phyloP scores from a whole-genome alignment of 2,113 vertebrate genomes.

The Phoxinus phoxinus region DNA sequence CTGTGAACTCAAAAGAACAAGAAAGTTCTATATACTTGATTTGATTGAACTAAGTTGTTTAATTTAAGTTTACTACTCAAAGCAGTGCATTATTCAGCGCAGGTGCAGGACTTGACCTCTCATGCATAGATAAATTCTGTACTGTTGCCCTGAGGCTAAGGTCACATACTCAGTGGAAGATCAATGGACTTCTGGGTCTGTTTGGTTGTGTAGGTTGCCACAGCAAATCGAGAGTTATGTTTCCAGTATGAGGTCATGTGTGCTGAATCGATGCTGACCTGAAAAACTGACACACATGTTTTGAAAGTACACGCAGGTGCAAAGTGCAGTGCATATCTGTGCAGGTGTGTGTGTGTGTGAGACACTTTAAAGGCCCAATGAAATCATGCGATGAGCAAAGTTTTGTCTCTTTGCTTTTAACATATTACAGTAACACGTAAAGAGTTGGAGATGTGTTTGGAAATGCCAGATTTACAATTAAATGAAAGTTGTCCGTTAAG shows the following conservation, averaged over 20 bases:
- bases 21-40: too few species aligned
- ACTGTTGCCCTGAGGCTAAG: neutral
- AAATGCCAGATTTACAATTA: neutral
- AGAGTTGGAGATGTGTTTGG: neutral
- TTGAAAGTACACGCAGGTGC: neutral
- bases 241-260: neutral
- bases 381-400: neutral
- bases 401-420: neutral
- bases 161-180: neutral
- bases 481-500: neutral
- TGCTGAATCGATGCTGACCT: conserved; percentile 6
- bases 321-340: conserved; percentile 24
- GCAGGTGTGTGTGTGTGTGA: neutral
- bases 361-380: neutral
- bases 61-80: too few species aligned
- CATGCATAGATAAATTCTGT: neutral
- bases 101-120: neutral
- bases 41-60: too few species aligned
- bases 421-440: too few species aligned
- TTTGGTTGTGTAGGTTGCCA: conserved; percentile 6
- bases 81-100: too few species aligned
- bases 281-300: neutral
- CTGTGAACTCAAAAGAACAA: too few species aligned
- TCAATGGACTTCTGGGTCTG: neutral
- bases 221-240: conserved; percentile 8